Evolutionary conservation across 1,140 invertebrate species (phyloP), one percentile per base, ranked within the genome.

Genomic region (Thaumetopoea pityocampa): DNA sequence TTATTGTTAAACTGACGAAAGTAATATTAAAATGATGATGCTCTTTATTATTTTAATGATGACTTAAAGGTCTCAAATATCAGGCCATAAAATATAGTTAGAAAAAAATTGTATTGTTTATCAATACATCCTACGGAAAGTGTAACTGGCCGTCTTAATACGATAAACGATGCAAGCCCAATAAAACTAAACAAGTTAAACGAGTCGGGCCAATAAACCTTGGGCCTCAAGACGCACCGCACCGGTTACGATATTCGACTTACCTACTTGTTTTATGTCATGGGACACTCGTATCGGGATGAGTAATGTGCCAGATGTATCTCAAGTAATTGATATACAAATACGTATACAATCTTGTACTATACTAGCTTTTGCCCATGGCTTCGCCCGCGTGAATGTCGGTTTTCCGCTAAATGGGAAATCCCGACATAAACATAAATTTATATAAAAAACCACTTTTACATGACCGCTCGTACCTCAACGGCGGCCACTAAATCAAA

Each of bases 121-220:
- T 67, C 60, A 72, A 54, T 63, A 64, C 63, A 52, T 62, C 62
- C 60, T 27, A 60, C 54, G 58, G 53, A 57, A 62, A 55, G 40
- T 50, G 49, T 65, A 67, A 70, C 58, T 36, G 48, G 48, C 56
- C 57, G 60, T 67, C 67, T 80, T 71, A 71, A 78, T 70, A 70
- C 68, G 66, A 73, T 80, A 78, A 80, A 80, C 62, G 68, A 47
- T 56, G 62, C 62, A 64, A 69, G 50, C 9, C 56, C 63, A 72
- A 78, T 78, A 76, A 74, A 69, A 76, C 65, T 78, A 72, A 80
- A 78, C 63, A 78, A 78, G 73, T 73, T 73, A 73, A 80, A 76
- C 62, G 66, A 56, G 46, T 46, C 57, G 34, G 58, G 46, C 54
- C 67, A 71, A 73, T 76, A 65, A 77, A 76, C 66, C 54, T 60